Conservation (phyloP, 2,113 vertebrate species). For the Lasiurus borealis region DNA sequence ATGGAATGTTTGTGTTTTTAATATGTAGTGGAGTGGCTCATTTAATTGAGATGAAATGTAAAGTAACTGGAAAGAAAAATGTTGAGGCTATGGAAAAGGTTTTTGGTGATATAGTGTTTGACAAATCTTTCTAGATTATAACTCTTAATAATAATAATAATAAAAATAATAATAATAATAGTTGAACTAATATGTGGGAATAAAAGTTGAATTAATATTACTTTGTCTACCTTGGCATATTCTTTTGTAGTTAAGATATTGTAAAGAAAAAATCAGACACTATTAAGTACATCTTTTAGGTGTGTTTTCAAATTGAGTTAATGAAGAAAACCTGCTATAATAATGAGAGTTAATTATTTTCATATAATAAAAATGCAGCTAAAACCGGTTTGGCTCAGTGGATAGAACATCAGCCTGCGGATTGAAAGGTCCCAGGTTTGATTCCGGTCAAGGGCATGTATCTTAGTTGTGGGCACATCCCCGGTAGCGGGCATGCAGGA, state of each 20-base stretch:
- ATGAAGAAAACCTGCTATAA: background rate
- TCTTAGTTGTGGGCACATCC: no score
- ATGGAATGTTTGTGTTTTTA: background rate
- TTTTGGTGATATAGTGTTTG: background rate
- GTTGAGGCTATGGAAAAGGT: background rate
- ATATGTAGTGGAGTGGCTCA: background rate
- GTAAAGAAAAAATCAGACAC: background rate
- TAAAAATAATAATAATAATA: background rate
- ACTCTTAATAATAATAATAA: background rate
- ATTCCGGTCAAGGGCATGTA: no score
- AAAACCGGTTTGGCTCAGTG: no score
- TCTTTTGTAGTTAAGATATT: background rate
- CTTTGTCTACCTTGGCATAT: background rate
- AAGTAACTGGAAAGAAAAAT: background rate
- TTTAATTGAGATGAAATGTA: background rate
- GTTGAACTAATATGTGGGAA: background rate
- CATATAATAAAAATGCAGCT: background rate
- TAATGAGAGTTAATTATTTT: conserved; percentile 25
- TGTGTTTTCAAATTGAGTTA: background rate
- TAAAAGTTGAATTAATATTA: background rate
- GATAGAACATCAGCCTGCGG: no score
- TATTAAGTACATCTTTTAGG: background rate
- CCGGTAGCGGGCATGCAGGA: no score
- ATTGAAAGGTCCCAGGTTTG: no score
- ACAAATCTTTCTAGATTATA: background rate